These are phyloP conservation scores for Perca flavescens DNA, from an alignment of 2,113 vertebrate species.

Conservation along the genomic window DNA sequence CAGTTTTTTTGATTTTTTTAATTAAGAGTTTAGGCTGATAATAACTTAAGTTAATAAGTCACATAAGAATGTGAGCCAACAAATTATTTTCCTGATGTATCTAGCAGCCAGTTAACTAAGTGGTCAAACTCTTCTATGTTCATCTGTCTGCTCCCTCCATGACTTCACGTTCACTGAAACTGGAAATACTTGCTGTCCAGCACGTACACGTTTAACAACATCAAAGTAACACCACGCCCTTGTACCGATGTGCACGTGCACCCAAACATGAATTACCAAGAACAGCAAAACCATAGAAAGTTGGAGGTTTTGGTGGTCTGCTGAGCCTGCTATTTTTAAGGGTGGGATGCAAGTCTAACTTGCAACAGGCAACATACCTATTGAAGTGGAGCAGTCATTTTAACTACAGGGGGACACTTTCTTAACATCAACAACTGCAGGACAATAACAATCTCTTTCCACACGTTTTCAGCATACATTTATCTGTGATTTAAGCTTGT, in stretches of 20 bases:
- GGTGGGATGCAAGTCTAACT: background rate
- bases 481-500: background rate
- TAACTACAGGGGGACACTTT: background rate
- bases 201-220: conserved; percentile 33
- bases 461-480: background rate
- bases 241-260: background rate
- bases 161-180: background rate
- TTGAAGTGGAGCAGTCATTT: background rate
- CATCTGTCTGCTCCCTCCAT: background rate
- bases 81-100: background rate
- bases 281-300: conserved; percentile 71
- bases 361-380: background rate
- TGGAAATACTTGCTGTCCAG: background rate
- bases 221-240: conserved; percentile 56
- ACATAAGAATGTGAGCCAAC: background rate
- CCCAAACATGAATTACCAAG: conserved; percentile 53
- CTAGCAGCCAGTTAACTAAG: conserved; percentile 22
- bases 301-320: conserved; percentile 14
- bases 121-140: conserved; percentile 10
- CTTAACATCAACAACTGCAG: background rate
- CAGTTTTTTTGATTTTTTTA: background rate
- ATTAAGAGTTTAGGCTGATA: background rate
- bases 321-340: conserved; percentile 31
- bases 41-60: background rate
- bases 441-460: background rate